Evolutionary conservation across 2,113 vertebrate species (phyloP), one percentile per base, ranked within the genome.

Genomic region (Laterallus jamaicensis): DNA sequence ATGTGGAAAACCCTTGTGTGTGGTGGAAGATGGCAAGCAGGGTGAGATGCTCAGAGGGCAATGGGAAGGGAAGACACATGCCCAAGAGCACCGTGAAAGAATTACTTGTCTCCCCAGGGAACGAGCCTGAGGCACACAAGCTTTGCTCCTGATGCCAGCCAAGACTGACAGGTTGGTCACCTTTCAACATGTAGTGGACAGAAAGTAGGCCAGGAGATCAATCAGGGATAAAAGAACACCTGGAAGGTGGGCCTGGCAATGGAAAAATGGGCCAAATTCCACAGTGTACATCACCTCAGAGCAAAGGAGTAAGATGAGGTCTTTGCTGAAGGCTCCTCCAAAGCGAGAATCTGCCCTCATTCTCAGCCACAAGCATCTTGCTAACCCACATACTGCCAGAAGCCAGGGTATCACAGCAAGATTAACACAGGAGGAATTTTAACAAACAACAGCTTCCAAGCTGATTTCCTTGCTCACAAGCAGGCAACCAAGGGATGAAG

Each of bases 171-270:
- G 73, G 69, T 63, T 92, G 81, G 74, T 66, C 91, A 89, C 83
- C 77, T 86, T 86, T 92, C 67, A 95, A 76, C 2, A 3, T 2
- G 3, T 4, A 75, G 35, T 31, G 31, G 62, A 54, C 25, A 82
- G 60, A 84, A 96, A 95, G 62, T 84, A 95, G 96, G 94, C 35
- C 93, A 95, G 69, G 50, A 90, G 89, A 89, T 91, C 94, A 97
- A 6, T 0, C 2, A 1, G 58, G 95, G 96, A 95, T 89, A 96
- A 93, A 37, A 82, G 60, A 96, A 95, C 91, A 91, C 86, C 73
- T 87, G 89, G 84, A 95, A 92, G 83, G 58, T 5, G 54, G 62
- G 56, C 29, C 84, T 79, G 59, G 74, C 83, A 79, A 37, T 69
- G 58, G 77, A 69, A 92, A 96, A 95, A 66, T 55, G 86, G 95